Base-by-base conservation (phyloP, 2,797 vertebrate genomes). In the Melanotaenia nigrans region DNA sequence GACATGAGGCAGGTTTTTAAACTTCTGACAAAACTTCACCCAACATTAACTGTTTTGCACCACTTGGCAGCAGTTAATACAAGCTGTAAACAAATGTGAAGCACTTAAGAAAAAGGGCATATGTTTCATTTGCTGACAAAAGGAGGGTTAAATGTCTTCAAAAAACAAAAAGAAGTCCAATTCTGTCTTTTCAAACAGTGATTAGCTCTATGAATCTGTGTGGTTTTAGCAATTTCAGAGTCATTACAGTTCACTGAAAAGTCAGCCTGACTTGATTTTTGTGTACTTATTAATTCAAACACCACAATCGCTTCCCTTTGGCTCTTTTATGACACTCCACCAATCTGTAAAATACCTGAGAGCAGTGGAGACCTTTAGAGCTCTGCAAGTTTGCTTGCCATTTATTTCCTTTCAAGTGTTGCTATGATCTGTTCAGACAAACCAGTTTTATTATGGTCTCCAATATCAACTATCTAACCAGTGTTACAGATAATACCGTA, bases 401-500 rank as follows among this genome's bases (percentile, higher is more conserved):
- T 47, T 64, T 64, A 36, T 25, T 20, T 38, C 30, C 20, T 53
- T 68, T 24, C 69, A n/a, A 9, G 42, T 55, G 20, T 61, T 47
- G 14, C 51, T 61, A 51, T 30, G n/a, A 64, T 68, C 61, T 68
- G 30, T 53, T 69, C 0, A 14, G 47, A 63, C 25, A 63, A 18
- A 60, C 59, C 65, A 33, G 25, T 33, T 80, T 77, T 65, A 38
- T 25, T 18, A 13, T 0, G 1, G 51, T 40, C 14, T 1, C 2
- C 47, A 63, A 73, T 60, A 57, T 45, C 11, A 8, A 22, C n/a
- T 5, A 18, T 45, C 68, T 75, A 10, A 49, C 13, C 14, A 30
- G 25, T 13, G 47, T 45, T 25, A 25, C 12, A 5, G 14, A 30
- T 30, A 18, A 14, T 36, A 22, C 25, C 1, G 55, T 92, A 99